A percentile compares a stretch with the other conserved stretches of the same genome.
phyloP scores from a whole-genome alignment of 2,113 vertebrate species.

The Ptilonorhynchus violaceus region DNA sequence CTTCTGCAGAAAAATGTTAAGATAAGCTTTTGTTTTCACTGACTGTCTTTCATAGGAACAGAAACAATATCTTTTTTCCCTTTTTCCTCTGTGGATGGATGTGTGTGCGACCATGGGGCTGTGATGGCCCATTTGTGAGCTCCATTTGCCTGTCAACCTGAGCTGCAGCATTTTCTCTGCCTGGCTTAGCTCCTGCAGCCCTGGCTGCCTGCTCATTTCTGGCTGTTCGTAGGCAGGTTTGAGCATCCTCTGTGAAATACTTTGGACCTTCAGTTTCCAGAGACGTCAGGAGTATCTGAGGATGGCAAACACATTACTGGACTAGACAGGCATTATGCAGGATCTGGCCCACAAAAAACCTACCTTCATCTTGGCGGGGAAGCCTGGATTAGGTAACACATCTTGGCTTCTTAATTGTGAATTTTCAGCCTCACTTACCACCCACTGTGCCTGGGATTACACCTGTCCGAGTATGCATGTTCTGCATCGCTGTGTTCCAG shows the following conservation, averaged over 20 bases:
- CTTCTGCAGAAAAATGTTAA: background rate
- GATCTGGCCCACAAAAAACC: background rate
- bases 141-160: background rate
- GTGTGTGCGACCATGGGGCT: background rate
- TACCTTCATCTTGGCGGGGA: background rate
- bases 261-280: background rate
- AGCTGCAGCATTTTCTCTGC: background rate
- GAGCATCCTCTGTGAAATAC: background rate
- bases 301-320: background rate
- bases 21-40: background rate
- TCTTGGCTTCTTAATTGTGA: constrained; percentile 4
- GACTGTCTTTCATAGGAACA: background rate
- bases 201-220: background rate
- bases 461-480: constrained; percentile 26
- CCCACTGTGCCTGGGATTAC: constrained; percentile 37
- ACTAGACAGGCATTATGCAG: background rate
- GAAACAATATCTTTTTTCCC: background rate
- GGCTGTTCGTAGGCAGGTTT: background rate
- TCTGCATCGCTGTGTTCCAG: constrained; percentile 13
- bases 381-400: background rate
- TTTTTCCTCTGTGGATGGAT: background rate
- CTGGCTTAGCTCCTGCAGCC: background rate
- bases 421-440: constrained; percentile 35
- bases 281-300: background rate
- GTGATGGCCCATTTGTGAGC: background rate